Base-by-base conservation (phyloP, 2,888 invertebrate genomes). In the Koerneria pararmatus region DNA sequence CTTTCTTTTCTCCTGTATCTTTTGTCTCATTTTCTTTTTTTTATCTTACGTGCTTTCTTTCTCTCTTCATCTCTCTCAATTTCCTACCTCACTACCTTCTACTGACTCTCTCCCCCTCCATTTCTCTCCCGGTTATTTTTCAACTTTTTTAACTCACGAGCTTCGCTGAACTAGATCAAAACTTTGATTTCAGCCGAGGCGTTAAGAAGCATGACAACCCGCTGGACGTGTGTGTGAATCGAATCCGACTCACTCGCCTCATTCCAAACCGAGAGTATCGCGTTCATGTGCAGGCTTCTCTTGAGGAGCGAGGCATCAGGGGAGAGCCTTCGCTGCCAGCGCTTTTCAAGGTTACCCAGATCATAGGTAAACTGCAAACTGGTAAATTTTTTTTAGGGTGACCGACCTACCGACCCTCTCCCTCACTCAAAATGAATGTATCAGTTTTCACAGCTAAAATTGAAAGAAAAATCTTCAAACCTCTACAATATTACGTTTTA, bases 291-390 rank as follows among this genome's bases (percentile, higher is more conserved):
- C 51, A 63, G 34, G 82, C 81, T 0, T 66, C 68, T 22, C 60
- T 82, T 32, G 71, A 74, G 11, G 78, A 78, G 32, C 69, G 80
- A 6, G 73, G 73, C 15, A 59, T 82, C 37, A 48, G 41, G 51
- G 83, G 83, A 19, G 72, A 78, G n/a, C 71, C 69, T 6, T 71
- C 75, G 8, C 29, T 65, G 11, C 62, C 77, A 32, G 92, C 22
- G 8, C 5, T 88, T 89, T 22, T 92, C 91, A 91, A 91, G 91
- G 41, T 88, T 89, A 63, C 89, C n/a, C n/a, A n/a, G n/a, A n/a
- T n/a, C n/a, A n/a, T n/a, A n/a, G n/a, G n/a, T n/a, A n/a, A n/a
- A n/a, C n/a, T n/a, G n/a, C n/a, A n/a, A n/a, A n/a, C n/a, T n/a
- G n/a, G n/a, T n/a, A n/a, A n/a, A n/a, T n/a, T n/a, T n/a, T n/a